Percentiles rank a stretch among this genome's conserved stretches.
Evolutionary conservation across 1,140 invertebrate genomes (phyloP).

Genomic region (Antheraea pernyi): DNA sequence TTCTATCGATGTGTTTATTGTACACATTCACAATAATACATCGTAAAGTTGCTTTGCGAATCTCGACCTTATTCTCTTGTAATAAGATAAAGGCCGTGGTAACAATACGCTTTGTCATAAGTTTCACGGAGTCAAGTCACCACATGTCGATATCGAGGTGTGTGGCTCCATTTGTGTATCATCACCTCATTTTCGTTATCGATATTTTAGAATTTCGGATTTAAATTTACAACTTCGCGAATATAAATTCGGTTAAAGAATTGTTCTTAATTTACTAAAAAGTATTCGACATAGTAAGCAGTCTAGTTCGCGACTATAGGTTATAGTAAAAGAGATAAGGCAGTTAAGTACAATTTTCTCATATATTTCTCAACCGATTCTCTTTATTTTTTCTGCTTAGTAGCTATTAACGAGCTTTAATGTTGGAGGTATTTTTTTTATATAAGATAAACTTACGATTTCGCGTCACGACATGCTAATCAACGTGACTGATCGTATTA

Average conservation of each 20-base stretch:
- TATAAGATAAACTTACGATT: too few relatives aligned
- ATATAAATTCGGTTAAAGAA: not conserved
- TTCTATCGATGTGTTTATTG: slow-evolving; percentile 54
- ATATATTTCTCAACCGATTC: too few relatives aligned
- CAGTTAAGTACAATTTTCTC: too few relatives aligned
- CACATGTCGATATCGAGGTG: slow-evolving; percentile 48
- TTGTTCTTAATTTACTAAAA: not conserved
- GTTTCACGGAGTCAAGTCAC: slow-evolving; percentile 6
- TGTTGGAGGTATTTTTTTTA: too few relatives aligned
- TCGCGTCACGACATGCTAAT: too few relatives aligned
- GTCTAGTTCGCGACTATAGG: too few relatives aligned
- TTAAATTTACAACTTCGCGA: not conserved
- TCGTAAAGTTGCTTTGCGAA: slow-evolving; percentile 17
- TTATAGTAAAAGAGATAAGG: too few relatives aligned
- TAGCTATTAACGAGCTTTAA: too few relatives aligned
- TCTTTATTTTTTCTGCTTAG: too few relatives aligned
- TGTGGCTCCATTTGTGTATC: slow-evolving; percentile 40
- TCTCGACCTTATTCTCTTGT: slow-evolving; percentile 18
- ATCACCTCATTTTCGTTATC: slow-evolving; percentile 42
- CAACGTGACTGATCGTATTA: too few relatives aligned
- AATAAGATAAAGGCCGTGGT: not conserved
- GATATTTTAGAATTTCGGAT: slow-evolving; percentile 33
- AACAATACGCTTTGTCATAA: not conserved
- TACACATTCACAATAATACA: slow-evolving; percentile 27
- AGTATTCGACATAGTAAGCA: too few relatives aligned